Evolutionary conservation across 1,140 invertebrate species (phyloP), one percentile per base, ranked within the genome.

Genomic region (Heliconius melpomene): DNA sequence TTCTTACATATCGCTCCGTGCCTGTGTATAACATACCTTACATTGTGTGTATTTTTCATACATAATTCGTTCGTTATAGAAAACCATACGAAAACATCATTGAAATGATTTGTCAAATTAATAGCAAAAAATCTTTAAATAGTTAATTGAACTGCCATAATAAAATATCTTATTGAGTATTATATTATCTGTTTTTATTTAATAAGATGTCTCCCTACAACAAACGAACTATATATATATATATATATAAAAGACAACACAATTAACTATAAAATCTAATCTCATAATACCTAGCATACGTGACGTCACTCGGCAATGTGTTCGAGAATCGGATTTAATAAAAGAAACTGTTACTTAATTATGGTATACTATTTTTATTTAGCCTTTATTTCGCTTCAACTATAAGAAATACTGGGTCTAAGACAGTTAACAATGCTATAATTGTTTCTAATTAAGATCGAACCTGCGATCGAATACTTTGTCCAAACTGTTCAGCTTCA

Each of bases 221-320:
- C 60, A 66, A 66, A 66, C 60, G 60, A 66, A 66, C 7, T 36
- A 36, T 16, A 66, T 66, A 6, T 66, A 29, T 66, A 29, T 36
- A 36, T 16, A 66, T 66, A 6, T 66, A 29, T 66, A 29, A 66
- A 66, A 66, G 60, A 66, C 60, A 29, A 85, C 88, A 86, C 87
- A 88, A 82, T 84, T 90, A 90, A 87, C 88, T 91, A 90, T 91
- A 90, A 87, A 91, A 89, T 91, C 90, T 92, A 91, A 92, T 90
- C 86, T 91, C 90, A 86, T 89, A 86, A 84, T 87, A 87, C 86
- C 88, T 91, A 92, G 85, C 87, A 79, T 83, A 87, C 83, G 72
- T 77, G 79, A 80, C 71, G 40, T 87, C 89, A 86, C 83, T 88
- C 88, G 83, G 76, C 83, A 79, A 83, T 79, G 66, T 78, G 73